A percentile compares a stretch with the other conserved stretches of the same genome.
phyloP scores from a whole-genome alignment of 2,113 vertebrate species.

The Aythya baeri region DNA sequence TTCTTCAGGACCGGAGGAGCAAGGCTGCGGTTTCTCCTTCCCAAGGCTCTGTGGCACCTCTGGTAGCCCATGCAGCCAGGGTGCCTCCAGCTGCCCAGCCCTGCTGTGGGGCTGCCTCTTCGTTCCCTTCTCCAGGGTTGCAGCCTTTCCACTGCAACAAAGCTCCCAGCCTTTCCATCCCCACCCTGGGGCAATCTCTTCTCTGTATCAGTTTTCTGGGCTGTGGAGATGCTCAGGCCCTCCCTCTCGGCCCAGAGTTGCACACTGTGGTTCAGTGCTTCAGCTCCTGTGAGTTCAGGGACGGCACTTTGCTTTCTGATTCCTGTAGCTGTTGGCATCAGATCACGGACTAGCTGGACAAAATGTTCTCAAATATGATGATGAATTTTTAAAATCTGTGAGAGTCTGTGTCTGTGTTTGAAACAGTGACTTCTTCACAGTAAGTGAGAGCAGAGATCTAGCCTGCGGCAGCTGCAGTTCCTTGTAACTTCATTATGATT shows the following conservation, averaged over 20 bases:
- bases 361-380: neutral
- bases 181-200: neutral
- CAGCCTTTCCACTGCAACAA: neutral
- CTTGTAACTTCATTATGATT: neutral
- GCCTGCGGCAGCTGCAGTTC: neutral
- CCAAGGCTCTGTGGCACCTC: neutral
- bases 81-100: neutral
- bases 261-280: neutral
- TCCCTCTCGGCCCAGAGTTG: neutral
- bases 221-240: neutral
- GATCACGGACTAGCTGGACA: neutral
- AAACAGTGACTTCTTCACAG: neutral
- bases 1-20: neutral
- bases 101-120: neutral
- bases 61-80: too few relatives aligned
- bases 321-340: neutral
- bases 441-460: neutral
- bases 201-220: neutral
- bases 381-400: neutral
- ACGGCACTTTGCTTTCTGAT: neutral
- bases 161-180: neutral
- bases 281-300: fast-evolving
- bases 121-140: neutral
- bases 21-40: neutral
- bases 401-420: neutral